These are phyloP conservation scores for Leuctra nigra DNA, from an alignment of 2,888 invertebrate genomes.

Conservation along the genomic window DNA sequence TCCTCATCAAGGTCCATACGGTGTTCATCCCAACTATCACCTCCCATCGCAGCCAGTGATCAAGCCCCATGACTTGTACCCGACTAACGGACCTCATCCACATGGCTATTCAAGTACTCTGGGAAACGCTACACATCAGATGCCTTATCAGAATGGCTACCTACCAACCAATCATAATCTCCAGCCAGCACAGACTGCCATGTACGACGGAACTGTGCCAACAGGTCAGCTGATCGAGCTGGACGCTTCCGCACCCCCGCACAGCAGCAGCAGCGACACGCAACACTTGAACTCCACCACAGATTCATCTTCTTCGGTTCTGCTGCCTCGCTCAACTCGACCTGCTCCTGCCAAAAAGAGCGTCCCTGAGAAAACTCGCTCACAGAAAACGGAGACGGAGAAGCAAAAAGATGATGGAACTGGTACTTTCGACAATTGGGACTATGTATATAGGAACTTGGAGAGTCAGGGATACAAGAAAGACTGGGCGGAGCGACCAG, in stretches of 20 bases:
- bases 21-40: constrained; percentile 21
- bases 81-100: constrained; percentile 25
- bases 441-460: constrained; percentile 69
- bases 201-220: constrained; percentile 44
- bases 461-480: constrained; percentile 63
- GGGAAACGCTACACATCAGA: neutral
- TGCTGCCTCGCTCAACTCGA: constrained; percentile 19
- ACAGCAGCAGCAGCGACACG: constrained; percentile 17
- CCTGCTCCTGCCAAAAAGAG: neutral
- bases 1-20: constrained; percentile 25
- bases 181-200: constrained; percentile 9
- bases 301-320: constrained; percentile 22
- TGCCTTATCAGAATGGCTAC: constrained; percentile 25
- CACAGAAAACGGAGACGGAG: neutral
- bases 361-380: constrained; percentile 26
- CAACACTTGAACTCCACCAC: constrained; percentile 20
- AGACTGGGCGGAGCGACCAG: constrained; percentile 58
- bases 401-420: constrained; percentile 52
- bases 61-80: constrained; percentile 30
- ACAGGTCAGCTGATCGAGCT: constrained; percentile 63
- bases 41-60: constrained; percentile 19
- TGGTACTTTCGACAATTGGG: constrained; percentile 64
- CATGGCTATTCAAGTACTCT: constrained; percentile 20
- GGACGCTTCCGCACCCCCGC: constrained; percentile 21
- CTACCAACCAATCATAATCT: constrained; percentile 14